phyloP scores from a whole-genome alignment of 1,140 invertebrate species.

The Prorops nasuta region DNA sequence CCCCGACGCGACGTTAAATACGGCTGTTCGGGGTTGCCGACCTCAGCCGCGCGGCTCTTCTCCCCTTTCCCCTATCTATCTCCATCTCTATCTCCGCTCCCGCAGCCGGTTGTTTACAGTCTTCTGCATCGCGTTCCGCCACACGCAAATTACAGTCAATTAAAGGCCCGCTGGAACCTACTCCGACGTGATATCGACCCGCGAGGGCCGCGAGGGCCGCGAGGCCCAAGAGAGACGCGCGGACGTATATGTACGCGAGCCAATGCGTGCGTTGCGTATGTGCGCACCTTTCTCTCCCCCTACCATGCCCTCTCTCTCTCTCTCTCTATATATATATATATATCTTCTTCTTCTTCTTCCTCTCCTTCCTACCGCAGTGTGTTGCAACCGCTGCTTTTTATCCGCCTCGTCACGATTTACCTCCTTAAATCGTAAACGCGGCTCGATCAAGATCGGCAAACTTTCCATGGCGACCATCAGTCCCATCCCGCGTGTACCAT shows the following conservation, averaged over 20 bases:
- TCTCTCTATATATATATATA: too few relatives aligned
- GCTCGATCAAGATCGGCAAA: too few relatives aligned
- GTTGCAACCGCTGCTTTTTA: too few relatives aligned
- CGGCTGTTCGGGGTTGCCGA: conserved; percentile 31
- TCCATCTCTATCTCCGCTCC: conserved; percentile 6
- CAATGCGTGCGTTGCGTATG: neutral
- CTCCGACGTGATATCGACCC: conserved; percentile 28
- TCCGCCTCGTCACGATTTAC: too few relatives aligned
- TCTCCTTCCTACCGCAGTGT: too few relatives aligned
- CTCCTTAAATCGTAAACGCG: too few relatives aligned
- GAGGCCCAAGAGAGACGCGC: conserved; percentile 21
- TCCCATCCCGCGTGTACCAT: too few relatives aligned
- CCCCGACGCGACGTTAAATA: conserved; percentile 17
- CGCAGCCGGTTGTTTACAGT: conserved; percentile 37
- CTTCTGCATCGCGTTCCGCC: conserved; percentile 31
- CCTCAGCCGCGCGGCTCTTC: conserved; percentile 13
- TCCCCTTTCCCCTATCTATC: neutral
- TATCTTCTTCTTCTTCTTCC: neutral
- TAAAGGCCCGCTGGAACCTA: conserved; percentile 25
- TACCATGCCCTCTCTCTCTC: too few relatives aligned
- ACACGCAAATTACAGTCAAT: conserved; percentile 47
- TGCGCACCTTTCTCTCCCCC: conserved; percentile 1
- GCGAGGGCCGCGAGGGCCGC: conserved; percentile 15
- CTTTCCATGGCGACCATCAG: too few relatives aligned
- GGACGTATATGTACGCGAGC: conserved; percentile 3